These are phyloP conservation scores for Danio tinwini DNA, from an alignment of 2,797 vertebrate genomes.

Conservation along the genomic window DNA sequence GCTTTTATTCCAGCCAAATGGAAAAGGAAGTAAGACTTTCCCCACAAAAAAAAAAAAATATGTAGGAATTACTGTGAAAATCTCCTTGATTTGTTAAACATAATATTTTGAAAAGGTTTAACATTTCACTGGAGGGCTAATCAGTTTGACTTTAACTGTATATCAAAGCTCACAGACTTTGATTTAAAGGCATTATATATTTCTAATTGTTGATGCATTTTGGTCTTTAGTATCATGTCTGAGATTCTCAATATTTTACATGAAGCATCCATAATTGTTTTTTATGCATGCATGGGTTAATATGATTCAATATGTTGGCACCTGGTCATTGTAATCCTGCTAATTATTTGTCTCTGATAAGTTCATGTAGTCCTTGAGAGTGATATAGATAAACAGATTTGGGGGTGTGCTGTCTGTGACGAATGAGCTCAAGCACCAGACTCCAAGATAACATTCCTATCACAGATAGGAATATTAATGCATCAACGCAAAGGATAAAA, in stretches of 20 bases:
- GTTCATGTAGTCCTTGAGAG: background rate
- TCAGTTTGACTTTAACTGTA: too few relatives aligned
- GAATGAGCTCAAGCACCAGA: background rate
- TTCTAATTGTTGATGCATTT: background rate
- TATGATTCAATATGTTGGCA: too few relatives aligned
- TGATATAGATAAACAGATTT: background rate
- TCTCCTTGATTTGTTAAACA: too few relatives aligned
- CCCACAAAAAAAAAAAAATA: too few relatives aligned
- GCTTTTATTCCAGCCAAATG: too few relatives aligned
- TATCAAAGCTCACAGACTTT: background rate
- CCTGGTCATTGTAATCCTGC: background rate
- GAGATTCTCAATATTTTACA: background rate
- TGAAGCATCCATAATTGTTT: background rate
- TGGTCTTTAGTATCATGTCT: background rate
- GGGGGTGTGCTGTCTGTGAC: background rate
- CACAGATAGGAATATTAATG: background rate
- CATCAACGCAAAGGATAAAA: background rate
- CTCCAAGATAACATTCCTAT: background rate
- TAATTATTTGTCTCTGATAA: background rate
- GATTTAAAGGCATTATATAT: too few relatives aligned
- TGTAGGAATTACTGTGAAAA: too few relatives aligned
- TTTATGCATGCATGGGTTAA: background rate
- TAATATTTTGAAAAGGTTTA: too few relatives aligned
- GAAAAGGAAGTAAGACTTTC: too few relatives aligned
- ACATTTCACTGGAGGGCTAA: too few relatives aligned